These are phyloP conservation scores for Pelecanoides urinatrix DNA, from an alignment of 2,113 vertebrate species.

Conservation along the genomic window DNA sequence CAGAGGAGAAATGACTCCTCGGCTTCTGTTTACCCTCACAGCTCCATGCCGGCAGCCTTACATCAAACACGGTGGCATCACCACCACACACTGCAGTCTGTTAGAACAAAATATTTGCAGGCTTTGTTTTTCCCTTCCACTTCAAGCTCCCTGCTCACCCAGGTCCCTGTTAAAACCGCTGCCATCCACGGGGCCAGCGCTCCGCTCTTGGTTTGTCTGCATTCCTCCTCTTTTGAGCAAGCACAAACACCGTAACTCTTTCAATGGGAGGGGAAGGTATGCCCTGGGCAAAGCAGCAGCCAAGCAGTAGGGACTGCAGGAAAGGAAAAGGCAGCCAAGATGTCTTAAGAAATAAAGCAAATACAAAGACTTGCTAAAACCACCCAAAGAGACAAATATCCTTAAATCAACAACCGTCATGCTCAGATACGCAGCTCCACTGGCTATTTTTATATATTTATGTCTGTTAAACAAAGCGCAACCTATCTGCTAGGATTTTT, in stretches of 20 bases:
- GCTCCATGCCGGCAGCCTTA: neutral
- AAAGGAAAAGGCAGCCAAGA: conserved; percentile 6
- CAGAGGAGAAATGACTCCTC: neutral
- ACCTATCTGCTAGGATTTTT: neutral
- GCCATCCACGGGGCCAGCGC: neutral
- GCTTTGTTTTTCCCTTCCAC: neutral
- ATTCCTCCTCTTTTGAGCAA: neutral
- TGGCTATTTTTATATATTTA: neutral
- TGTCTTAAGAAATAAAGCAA: neutral
- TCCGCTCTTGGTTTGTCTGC: neutral
- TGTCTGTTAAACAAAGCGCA: neutral
- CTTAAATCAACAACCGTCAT: neutral
- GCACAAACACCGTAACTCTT: neutral
- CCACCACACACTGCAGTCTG: rapidly evolving
- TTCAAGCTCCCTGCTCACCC: neutral
- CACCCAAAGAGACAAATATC: neutral
- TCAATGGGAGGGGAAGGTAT: neutral
- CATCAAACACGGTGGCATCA: neutral
- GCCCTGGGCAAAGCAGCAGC: neutral
- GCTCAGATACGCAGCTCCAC: neutral
- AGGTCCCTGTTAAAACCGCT: neutral
- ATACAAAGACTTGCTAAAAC: neutral
- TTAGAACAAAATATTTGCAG: neutral
- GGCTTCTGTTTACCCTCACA: neutral
- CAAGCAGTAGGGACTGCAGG: neutral